phyloP scores from a whole-genome alignment of 1,140 invertebrate species.

The Cyphomyrmex costatus region DNA sequence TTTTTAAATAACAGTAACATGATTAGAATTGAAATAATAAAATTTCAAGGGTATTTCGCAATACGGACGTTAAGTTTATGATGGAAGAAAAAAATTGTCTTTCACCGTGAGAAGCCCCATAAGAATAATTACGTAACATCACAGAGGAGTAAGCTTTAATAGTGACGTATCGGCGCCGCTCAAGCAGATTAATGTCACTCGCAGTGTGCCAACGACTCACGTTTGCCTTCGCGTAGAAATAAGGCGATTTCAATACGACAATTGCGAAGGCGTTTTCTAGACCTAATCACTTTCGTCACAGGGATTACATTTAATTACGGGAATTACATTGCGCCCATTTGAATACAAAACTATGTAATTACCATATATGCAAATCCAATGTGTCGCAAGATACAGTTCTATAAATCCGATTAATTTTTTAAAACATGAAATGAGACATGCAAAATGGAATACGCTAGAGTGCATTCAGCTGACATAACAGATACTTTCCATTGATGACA shows the following conservation, averaged over 20 bases:
- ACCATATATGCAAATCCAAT: slow-evolving; percentile 1
- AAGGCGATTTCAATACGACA: slow-evolving; percentile 28
- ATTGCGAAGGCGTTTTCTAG: slow-evolving; percentile 10
- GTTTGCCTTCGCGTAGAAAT: slow-evolving; percentile 25
- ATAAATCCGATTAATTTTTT: background rate
- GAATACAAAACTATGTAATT: background rate
- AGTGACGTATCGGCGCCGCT: slow-evolving; percentile 34
- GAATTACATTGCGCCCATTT: background rate
- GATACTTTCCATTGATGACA: no score
- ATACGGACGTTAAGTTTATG: background rate
- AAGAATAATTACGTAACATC: slow-evolving; percentile 31
- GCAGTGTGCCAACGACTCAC: slow-evolving; percentile 32
- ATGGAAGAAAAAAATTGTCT: background rate
- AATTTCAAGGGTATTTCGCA: background rate
- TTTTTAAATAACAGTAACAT: background rate
- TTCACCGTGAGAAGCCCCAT: background rate
- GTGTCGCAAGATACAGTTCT: background rate
- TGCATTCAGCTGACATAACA: background rate
- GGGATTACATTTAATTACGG: slow-evolving; percentile 49
- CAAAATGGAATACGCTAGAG: background rate
- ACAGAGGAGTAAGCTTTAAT: background rate
- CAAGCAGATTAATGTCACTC: slow-evolving; percentile 51
- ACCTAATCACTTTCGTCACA: slow-evolving; percentile 45
- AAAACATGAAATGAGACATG: background rate
- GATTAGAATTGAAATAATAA: background rate